Evolutionary conservation across 2,888 invertebrate genomes (phyloP), one percentile per base, ranked within the genome.

Genomic region (Sinelater perroti): DNA sequence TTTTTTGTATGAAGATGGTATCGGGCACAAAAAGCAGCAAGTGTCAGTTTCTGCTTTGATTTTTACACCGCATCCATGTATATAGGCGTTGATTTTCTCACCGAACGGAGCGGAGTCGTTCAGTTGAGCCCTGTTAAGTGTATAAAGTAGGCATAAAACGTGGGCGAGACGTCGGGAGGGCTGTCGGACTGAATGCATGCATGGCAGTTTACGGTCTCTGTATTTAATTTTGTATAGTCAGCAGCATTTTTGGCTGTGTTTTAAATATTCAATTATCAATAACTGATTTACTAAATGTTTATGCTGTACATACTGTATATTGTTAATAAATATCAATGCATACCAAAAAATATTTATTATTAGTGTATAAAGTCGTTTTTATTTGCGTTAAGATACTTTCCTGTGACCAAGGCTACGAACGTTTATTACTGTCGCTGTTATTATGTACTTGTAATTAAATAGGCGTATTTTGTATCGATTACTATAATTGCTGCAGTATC

Each of bases 231-330:
- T 71, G 70, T 71, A 73, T 73, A 74, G 73, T 74, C 70, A 70
- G 73, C 76, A 75, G 75, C 75, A 70, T 69, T 71, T 68, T 70
- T 66, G 75, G 75, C 76, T 76, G 76, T 76, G 76, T 73, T 71
- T 69, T 67, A 67, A 67, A 69, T 67, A 69, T 56, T 58, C 59
- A 52, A 51, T 51, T 42, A 51, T 44, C 61, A 66, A 51, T 61
- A 65, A 57, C 56, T 60, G 56, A 60, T 56, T 44, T 65, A 62
- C 62, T 65, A 62, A 62, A 63, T 68, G 61, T 64, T 61, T 62
- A 62, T 57, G 54, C 55, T 68, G 68, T 68, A 68, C 55, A 68
- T 68, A 68, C 63, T 68, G 68, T 68, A 68, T 63, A 67, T 67
- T 68, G 62, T 68, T 64, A 64, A 65, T 65, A 66, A 65, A 67